Base-by-base conservation (phyloP, 2,113 vertebrate species). In the Mobula birostris region DNA sequence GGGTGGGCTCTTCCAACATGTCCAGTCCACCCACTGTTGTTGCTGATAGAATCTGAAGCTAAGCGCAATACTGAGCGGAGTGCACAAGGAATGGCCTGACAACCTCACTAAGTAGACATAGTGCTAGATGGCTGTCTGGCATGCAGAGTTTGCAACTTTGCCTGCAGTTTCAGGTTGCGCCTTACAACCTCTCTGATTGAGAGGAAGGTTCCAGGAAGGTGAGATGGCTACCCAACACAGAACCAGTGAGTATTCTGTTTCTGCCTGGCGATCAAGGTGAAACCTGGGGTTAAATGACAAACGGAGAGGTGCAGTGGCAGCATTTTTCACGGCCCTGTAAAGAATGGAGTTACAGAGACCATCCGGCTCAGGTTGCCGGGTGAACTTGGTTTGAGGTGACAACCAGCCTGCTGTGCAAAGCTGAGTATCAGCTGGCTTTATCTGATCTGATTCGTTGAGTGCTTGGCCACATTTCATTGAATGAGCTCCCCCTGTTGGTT, bases 401-500 rank as follows among this genome's bases (percentile, higher is more conserved):
- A 88, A 5, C 85, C 61, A 66, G 61, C 63, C 85, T 32, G 58
- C 29, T 32, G 29, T 17, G 7, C n/a, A 29, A 88, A n/a, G 29
- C 85, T 88, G 58, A 32, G 58, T n/a, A 12, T 15, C 85, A 63
- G 5, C 17, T 2, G 12, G 1, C 32, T 88, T 88, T 32, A 32
- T 88, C 27, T 1, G 83, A 87, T 63, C 29, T 32, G 58, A n/a
- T 88, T 56, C 32, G 14, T 15, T 19, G 24, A 87, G 58, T 12
- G 29, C 19, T n/a, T 56, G 58, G 17, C 5, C 56, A 17, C 58
- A 63, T 63, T 17, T 90, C 85, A 90, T 90, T 66, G 85, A 68
- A 7, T 32, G 85, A 90, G 85, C 85, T 90, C 85, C 85, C 85
- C 85, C 85, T 90, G 85, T 63, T 90, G 85, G 85, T 19, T 66